Evolutionary conservation across 2,888 invertebrate genomes (phyloP), one percentile per base, ranked within the genome.

Genomic region (Thelaira solivaga): DNA sequence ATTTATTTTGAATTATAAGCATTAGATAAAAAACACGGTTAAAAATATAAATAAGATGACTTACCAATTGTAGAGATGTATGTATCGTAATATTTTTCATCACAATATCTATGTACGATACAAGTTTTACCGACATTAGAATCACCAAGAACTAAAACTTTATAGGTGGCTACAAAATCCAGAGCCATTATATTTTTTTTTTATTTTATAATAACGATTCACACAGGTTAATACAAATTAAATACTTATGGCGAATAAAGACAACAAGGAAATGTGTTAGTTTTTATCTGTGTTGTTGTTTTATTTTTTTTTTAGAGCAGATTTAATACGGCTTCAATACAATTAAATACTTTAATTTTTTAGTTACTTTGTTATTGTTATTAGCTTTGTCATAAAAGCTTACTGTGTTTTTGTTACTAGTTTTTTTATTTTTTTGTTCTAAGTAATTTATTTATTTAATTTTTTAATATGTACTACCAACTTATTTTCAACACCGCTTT

Each of bases 71-170:
- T 96, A 53, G 95, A 95, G 90, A 96, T 96, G 90, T 96, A 96
- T 82, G 96, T 95, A 88, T 96, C 96, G 90, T 95, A 96, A 90
- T 95, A 96, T 85, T 95, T 92, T 89, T 96, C 96, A 88, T 96
- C 96, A 88, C 96, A 96, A 86, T 95, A 96, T 89, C 96, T 92
- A 89, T 96, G 96, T 84, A 96, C 95, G 84, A 96, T 94, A 90
- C 96, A 96, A 76, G 96, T 96, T 91, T 96, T 96, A 16, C 96
- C 96, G 80, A 96, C 96, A 90, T 96, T 96, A 64, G 95, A 95
- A 90, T 96, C 96, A 72, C 96, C 96, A 86, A 96, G 90, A 85
- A 96, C 95, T 85, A 96, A 90, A 82, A 96, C 92, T 90, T 96
- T 96, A 89, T 95, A 96, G 82, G 95, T 96, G 82, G 95, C 94